Evolutionary conservation across 1,140 invertebrate genomes (phyloP), one percentile per base, ranked within the genome.

Genomic region (Pemphigus obesinymphae): DNA sequence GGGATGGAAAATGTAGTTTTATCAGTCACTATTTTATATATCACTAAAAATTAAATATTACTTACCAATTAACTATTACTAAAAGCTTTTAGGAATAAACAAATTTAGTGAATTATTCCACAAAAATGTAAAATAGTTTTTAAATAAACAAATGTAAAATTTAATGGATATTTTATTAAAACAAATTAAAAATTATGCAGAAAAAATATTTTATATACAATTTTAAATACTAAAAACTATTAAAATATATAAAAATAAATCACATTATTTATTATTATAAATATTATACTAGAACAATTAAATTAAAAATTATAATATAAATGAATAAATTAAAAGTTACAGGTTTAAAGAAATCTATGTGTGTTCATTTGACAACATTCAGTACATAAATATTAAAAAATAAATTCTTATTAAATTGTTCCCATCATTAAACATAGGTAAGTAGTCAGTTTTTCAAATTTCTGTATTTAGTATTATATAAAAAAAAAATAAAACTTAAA

Each of bases 191-290:
- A 68, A 45, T 20, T 2, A 50, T 31, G 7, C 15, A 31, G 43
- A 50, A 73, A 73, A 50, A 31, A 50, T 15, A n/a, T 2, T 45
- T 66, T n/a, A n/a, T n/a, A n/a, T n/a, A n/a, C n/a, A n/a, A 15
- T 50, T 2, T 11, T 31, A 31, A 6, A 50, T 43, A 50, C 7
- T 50, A 29, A 48, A 31, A n/a, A 20, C 70, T 48, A 73, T 73
- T 50, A n/a, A 29, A 70, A 45, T 29, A 70, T 45, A 5, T 70
- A 70, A 50, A 50, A 48, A 29, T 31, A 73, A 73, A 73, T 73
- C 45, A 73, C 43, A 73, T 50, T 31, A 31, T 73, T n/a, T n/a
- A n/a, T 48, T 73, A 70, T 66, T 48, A 70, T 0, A 70, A 29
- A 70, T 70, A 73, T 48, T 72, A 45, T 31, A 31, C 43, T 48